Base-by-base conservation (phyloP, 2,113 vertebrate genomes). In the Pachypanchax playfairii region DNA sequence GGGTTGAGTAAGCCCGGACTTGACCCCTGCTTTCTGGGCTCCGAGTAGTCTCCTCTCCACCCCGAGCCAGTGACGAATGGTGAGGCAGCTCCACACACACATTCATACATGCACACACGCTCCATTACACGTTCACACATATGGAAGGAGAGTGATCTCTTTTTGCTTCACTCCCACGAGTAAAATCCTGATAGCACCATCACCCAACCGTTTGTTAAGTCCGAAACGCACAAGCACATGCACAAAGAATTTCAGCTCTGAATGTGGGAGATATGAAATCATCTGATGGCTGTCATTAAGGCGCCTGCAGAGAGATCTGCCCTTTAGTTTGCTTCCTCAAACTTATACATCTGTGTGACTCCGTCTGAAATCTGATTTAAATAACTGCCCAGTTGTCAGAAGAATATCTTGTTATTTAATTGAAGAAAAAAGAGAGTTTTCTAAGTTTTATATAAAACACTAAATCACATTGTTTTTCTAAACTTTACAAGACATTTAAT, bases 11-110 rank as follows among this genome's bases (percentile, higher is more conserved):
- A 93, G 88, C 91, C 91, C 92, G 93, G 93, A 94, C 93, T 94
- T 94, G 93, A 93, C 92, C 93, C 87, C 91, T 87, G 91, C 69
- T 88, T 89, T 91, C 89, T 90, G 92, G 93, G 91, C 92, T 93
- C 91, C 90, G 65, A 75, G 0, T 29, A 92, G 93, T 92, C 35
- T 38, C 35, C 14, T 38, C 35, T 38, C 35, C 35, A 38, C 35
- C 35, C 35, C 3, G 35, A 38, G 13, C 14, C 35, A 15, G 35
- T 38, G 35, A 38, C 13, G 35, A 14, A 38, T 38, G 35, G 35
- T 3, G 35, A 38, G 35, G 35, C 35, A 38, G 35, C 35, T 38
- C 35, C 35, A 38, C 12, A 38, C 35, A 15, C 35, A 15, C 35
- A 38, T 15, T 1, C 35, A 38, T 8, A 15, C 35, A 15, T 8